Evolutionary conservation across 2,888 invertebrate species (phyloP).

Genomic region (Trileptium ribeirensis): DNA sequence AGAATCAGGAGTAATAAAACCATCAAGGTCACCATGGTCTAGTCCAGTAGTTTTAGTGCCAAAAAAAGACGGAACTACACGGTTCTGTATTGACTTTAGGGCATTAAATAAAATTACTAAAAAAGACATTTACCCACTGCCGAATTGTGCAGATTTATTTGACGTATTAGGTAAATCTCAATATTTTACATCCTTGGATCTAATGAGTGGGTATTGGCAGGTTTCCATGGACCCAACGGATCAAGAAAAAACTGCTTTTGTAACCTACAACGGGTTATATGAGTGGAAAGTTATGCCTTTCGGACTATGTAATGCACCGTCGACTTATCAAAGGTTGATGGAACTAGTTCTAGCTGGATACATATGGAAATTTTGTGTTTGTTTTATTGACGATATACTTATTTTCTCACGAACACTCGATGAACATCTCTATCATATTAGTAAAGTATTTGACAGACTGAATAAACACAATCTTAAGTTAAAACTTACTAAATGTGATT

Average conservation of each 20-base stretch:
- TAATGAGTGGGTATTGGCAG: constrained; percentile 26
- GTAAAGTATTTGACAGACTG: neutral
- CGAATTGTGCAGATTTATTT: neutral
- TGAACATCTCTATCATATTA: neutral
- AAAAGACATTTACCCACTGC: neutral
- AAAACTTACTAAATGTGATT: neutral
- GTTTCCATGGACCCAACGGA: constrained; percentile 18
- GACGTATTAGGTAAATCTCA: neutral
- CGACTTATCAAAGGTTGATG: constrained; percentile 31
- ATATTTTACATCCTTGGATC: constrained; percentile 20
- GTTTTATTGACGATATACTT: constrained; percentile 17
- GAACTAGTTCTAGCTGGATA: neutral
- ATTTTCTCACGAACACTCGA: neutral
- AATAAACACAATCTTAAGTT: neutral
- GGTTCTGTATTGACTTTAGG: neutral
- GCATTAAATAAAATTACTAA: neutral
- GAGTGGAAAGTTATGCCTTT: constrained; percentile 32
- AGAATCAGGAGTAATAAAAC: neutral
- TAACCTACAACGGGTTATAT: constrained; percentile 28
- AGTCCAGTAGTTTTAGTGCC: neutral
- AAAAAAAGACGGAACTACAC: neutral
- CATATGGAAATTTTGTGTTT: neutral
- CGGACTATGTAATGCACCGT: constrained; percentile 31
- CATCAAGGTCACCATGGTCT: neutral
- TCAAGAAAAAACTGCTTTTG: constrained; percentile 29